Conservation (phyloP, 2,113 vertebrate species). For the Aepyceros melampus region DNA sequence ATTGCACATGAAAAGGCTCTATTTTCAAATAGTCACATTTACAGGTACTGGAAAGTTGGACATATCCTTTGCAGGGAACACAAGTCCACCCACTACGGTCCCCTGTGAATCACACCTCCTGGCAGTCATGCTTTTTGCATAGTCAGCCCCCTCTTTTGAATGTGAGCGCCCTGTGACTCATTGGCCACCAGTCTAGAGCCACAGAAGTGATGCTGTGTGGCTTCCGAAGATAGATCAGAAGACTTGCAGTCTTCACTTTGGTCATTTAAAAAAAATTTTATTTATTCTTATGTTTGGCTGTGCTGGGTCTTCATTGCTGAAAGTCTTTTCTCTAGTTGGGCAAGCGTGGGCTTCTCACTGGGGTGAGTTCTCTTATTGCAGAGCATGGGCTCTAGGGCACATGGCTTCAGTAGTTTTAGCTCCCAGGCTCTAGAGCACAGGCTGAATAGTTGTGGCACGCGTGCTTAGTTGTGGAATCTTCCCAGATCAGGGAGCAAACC, state of each 20-base stretch:
- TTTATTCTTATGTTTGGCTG: not conserved
- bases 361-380: not conserved
- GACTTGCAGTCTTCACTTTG: not conserved
- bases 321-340: not conserved
- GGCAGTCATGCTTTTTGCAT: not conserved
- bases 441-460: not conserved
- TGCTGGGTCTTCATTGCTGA: not conserved
- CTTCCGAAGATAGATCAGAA: not conserved
- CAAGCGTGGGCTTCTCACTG: not conserved
- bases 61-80: not conserved
- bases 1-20: not conserved
- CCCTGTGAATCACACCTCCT: not conserved
- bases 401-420: not conserved
- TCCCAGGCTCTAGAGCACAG: not conserved
- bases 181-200: not conserved
- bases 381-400: not conserved
- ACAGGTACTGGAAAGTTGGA: not conserved
- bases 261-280: not conserved
- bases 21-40: not conserved
- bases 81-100: not conserved
- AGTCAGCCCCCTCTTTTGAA: not conserved
- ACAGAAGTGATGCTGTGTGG: not conserved
- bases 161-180: not conserved
- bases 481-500: not conserved
- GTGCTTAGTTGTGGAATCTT: not conserved